phyloP scores from a whole-genome alignment of 2,113 vertebrate species.

The Platycercus adscitus region DNA sequence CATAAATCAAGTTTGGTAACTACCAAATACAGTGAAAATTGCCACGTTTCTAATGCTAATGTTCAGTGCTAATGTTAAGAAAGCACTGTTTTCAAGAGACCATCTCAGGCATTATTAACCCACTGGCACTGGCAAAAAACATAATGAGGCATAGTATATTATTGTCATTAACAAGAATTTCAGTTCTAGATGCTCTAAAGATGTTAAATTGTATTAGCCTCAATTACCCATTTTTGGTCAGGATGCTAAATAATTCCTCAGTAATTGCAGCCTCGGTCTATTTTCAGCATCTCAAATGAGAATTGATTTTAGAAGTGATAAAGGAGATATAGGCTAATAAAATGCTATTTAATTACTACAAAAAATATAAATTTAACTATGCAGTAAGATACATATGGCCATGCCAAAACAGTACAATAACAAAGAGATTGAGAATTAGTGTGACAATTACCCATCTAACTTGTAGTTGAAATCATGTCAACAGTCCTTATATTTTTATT shows the following conservation, averaged over 20 bases:
- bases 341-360: slow-evolving; percentile 6
- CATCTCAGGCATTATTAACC: slow-evolving; percentile 24
- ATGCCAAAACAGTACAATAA: neutral
- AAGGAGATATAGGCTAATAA: slow-evolving; percentile 42
- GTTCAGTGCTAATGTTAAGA: neutral
- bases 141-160: slow-evolving; percentile 44
- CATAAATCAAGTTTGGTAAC: slow-evolving; percentile 47
- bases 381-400: neutral
- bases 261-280: neutral
- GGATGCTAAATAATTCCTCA: neutral
- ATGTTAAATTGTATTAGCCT: slow-evolving; percentile 18
- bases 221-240: neutral
- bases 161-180: slow-evolving; percentile 45
- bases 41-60: neutral
- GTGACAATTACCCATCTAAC: neutral
- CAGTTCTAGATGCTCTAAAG: slow-evolving; percentile 30
- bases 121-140: neutral
- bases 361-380: slow-evolving; percentile 10
- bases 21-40: slow-evolving; percentile 57
- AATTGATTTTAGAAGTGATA: neutral
- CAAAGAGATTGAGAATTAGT: neutral
- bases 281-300: slow-evolving; percentile 7
- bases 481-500: neutral
- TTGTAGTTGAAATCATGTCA: neutral
- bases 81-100: neutral